A percentile compares a stretch with the other conserved stretches of the same genome.
Conservation (phyloP, 2,888 invertebrate genomes). For the Ennomos fuscantarius region DNA sequence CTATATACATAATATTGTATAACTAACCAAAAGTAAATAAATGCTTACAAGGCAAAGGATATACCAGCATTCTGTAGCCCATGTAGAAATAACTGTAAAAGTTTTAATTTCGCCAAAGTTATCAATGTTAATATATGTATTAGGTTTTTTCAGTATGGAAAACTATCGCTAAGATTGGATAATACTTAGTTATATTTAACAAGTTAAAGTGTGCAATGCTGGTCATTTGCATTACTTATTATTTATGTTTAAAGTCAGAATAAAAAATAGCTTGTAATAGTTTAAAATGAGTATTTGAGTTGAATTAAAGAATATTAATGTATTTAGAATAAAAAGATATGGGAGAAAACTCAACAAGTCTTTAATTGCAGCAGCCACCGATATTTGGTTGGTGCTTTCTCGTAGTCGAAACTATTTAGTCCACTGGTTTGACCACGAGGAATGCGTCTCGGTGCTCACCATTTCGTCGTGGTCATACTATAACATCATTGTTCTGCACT, state of each 20-base stretch:
- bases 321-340: constrained; percentile 86
- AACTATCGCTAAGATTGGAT: constrained; percentile 81
- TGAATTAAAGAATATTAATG: constrained; percentile 85
- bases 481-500: too few relatives aligned
- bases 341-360: constrained; percentile 66
- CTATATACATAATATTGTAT: background rate
- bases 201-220: constrained; percentile 83
- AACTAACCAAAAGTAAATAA: constrained; percentile 8
- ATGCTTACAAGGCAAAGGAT: constrained; percentile 8
- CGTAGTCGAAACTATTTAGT: too few relatives aligned
- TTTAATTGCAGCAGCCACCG: constrained; percentile 41
- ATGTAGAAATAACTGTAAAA: constrained; percentile 50
- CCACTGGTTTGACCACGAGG: too few relatives aligned
- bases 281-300: constrained; percentile 84
- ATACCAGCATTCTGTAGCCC: constrained; percentile 49
- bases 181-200: constrained; percentile 79
- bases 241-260: constrained; percentile 77
- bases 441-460: too few relatives aligned
- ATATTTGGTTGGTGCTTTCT: too few relatives aligned
- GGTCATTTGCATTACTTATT: constrained; percentile 83
- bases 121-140: constrained; percentile 64
- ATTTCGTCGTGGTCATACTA: too few relatives aligned
- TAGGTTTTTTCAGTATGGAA: constrained; percentile 75
- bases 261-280: constrained; percentile 84
- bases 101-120: constrained; percentile 62